Evolutionary conservation across 2,888 invertebrate genomes (phyloP).

Genomic region (Synanthedon andrenaeformis): DNA sequence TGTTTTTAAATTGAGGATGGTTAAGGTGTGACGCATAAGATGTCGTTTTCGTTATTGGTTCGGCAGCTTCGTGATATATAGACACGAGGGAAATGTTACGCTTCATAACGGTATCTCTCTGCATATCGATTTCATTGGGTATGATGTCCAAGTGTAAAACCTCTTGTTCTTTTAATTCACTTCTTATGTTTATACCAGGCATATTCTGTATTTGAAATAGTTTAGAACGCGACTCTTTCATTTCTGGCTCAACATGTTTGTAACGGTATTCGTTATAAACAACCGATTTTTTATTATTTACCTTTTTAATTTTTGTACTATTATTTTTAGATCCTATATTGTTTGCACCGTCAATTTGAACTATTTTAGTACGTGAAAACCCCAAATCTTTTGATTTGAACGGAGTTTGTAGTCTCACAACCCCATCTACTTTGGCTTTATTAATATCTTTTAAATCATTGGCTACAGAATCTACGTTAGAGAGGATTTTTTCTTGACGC

Average conservation of each 20-base stretch:
- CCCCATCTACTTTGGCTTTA: constrained; percentile 18
- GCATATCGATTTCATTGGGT: constrained; percentile 28
- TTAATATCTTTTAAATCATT: constrained; percentile 12
- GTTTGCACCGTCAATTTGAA: constrained; percentile 38
- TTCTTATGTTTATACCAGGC: constrained; percentile 64
- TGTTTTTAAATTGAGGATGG: neutral
- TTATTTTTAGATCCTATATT: constrained; percentile 19
- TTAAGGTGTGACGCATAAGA: neutral
- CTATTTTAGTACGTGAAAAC: constrained; percentile 34
- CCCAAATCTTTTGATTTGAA: constrained; percentile 30
- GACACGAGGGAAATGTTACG: constrained; percentile 43
- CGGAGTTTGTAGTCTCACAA: constrained; percentile 19
- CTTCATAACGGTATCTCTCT: constrained; percentile 14
- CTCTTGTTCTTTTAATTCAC: constrained; percentile 59
- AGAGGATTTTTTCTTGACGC: constrained; percentile 10
- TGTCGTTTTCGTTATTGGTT: neutral
- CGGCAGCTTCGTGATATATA: constrained; percentile 23
- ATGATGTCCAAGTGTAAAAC: constrained; percentile 61
- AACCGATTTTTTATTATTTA: constrained; percentile 25
- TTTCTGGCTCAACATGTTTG: constrained; percentile 33
- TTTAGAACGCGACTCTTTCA: constrained; percentile 16
- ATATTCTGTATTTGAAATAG: constrained; percentile 51
- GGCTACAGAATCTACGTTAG: constrained; percentile 9
- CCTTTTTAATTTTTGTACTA: constrained; percentile 24
- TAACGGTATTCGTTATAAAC: constrained; percentile 46